Percentiles rank a stretch among this genome's conserved stretches.
phyloP scores from a whole-genome alignment of 2,888 invertebrate species.

The Branchipolynoe longqiensis region DNA sequence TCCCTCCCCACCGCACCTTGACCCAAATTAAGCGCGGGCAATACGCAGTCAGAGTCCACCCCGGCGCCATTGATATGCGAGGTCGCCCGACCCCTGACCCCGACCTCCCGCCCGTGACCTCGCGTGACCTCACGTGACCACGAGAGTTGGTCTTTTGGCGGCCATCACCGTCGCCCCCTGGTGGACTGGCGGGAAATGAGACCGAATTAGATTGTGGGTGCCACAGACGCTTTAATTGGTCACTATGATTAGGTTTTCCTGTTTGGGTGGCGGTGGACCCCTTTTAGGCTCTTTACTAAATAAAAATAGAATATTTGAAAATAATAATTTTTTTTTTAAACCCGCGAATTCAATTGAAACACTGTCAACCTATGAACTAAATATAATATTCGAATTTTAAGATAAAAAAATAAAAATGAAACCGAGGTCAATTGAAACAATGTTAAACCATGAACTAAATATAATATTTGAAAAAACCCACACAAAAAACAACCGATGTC shows the following conservation, averaged over 20 bases:
- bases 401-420: too few species aligned
- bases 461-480: too few species aligned
- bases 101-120: not conserved
- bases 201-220: slow-evolving; percentile 15
- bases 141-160: slow-evolving; percentile 20
- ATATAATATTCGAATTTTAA: too few species aligned
- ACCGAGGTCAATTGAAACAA: too few species aligned
- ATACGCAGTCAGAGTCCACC: not conserved
- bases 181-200: not conserved
- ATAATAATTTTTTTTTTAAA: too few species aligned
- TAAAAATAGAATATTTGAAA: too few species aligned
- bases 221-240: slow-evolving; percentile 48
- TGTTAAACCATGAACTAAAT: too few species aligned
- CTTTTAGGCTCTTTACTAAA: too few species aligned
- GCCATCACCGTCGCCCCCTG: not conserved
- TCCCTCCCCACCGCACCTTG: slow-evolving; percentile 36
- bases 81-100: slow-evolving; percentile 13
- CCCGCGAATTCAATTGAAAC: too few species aligned
- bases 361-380: too few species aligned
- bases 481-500: too few species aligned
- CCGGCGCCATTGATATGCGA: not conserved
- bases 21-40: slow-evolving; percentile 33
- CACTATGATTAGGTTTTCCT: slow-evolving; percentile 50
- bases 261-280: slow-evolving; percentile 8
- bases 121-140: slow-evolving; percentile 7